These are phyloP conservation scores for Dione vanillae DNA, from an alignment of 2,888 invertebrate species.

Conservation along the genomic window DNA sequence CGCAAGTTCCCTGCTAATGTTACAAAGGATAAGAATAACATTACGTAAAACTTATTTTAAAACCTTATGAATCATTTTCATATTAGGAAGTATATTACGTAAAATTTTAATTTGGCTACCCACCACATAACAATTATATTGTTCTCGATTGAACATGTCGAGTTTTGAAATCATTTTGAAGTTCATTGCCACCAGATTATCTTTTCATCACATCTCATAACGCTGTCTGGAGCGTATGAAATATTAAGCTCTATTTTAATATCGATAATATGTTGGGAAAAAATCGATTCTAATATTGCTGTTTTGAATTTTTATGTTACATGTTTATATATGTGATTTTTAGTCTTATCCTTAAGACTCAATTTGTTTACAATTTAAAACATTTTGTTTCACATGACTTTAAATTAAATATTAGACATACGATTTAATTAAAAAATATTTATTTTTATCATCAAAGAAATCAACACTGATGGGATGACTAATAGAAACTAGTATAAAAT, in stretches of 20 bases:
- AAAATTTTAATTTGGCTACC: slow-evolving; percentile 29
- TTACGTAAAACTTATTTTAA: too few relatives aligned
- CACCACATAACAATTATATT: slow-evolving; percentile 36
- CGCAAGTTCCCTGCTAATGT: background rate
- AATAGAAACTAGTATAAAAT: background rate
- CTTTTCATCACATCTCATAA: slow-evolving; percentile 42
- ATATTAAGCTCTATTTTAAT: slow-evolving; percentile 17
- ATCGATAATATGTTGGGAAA: slow-evolving; percentile 7
- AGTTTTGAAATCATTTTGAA: slow-evolving; percentile 40
- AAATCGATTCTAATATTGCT: background rate
- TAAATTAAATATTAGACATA: background rate
- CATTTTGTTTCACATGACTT: background rate
- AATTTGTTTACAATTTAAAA: too few relatives aligned
- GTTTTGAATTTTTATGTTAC: background rate
- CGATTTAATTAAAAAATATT: background rate
- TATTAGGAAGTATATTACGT: slow-evolving; percentile 12
- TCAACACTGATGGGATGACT: background rate
- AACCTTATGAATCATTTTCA: slow-evolving; percentile 4
- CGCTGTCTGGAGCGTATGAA: slow-evolving; percentile 36
- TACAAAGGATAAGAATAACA: background rate
- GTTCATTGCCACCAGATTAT: slow-evolving; percentile 46
- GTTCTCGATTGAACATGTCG: slow-evolving; percentile 41
- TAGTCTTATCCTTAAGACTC: too few relatives aligned
- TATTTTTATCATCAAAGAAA: background rate
- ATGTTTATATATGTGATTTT: too few relatives aligned